Conservation (phyloP, 2,797 vertebrate genomes). For the Denticeps clupeoides region DNA sequence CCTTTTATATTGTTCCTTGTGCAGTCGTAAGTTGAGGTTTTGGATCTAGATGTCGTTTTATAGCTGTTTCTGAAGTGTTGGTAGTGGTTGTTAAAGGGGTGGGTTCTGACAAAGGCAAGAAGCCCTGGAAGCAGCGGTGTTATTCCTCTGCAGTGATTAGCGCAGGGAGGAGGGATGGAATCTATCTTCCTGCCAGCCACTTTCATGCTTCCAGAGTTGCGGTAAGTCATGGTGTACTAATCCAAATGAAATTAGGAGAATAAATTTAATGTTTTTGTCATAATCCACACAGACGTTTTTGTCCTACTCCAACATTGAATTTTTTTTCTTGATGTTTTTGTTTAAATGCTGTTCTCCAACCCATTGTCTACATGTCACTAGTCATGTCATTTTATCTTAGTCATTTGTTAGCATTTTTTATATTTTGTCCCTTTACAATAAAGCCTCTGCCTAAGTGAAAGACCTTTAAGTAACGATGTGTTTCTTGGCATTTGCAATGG, state of each 20-base stretch:
- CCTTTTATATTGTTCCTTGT: constrained; percentile 20
- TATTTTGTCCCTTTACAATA: too few relatives aligned
- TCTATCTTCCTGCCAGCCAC: constrained; percentile 11
- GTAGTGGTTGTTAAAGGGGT: constrained; percentile 8
- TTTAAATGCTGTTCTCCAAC: neutral
- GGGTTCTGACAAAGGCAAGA: constrained; percentile 4
- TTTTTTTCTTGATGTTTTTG: neutral
- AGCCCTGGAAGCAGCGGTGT: constrained; percentile 13
- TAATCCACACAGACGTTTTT: constrained; percentile 13
- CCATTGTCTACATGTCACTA: neutral
- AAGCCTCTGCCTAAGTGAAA: too few relatives aligned
- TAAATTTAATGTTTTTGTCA: constrained; percentile 15
- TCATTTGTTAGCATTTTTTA: too few relatives aligned
- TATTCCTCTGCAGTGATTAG: constrained; percentile 11
- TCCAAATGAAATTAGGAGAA: constrained; percentile 26
- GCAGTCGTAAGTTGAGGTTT: constrained; percentile 24
- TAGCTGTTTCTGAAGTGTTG: constrained; percentile 19
- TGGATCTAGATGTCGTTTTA: constrained; percentile 7
- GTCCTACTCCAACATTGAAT: neutral
- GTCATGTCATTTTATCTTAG: too few relatives aligned
- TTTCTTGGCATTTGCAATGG: too few relatives aligned
- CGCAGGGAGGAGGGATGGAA: constrained; percentile 13
- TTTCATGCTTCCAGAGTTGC: constrained; percentile 18
- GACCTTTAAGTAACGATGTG: too few relatives aligned
- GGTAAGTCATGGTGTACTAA: constrained; percentile 21